Evolutionary conservation across 1,140 invertebrate genomes (phyloP), one percentile per base, ranked within the genome.

Genomic region (Holcopasites calliopsidis): DNA sequence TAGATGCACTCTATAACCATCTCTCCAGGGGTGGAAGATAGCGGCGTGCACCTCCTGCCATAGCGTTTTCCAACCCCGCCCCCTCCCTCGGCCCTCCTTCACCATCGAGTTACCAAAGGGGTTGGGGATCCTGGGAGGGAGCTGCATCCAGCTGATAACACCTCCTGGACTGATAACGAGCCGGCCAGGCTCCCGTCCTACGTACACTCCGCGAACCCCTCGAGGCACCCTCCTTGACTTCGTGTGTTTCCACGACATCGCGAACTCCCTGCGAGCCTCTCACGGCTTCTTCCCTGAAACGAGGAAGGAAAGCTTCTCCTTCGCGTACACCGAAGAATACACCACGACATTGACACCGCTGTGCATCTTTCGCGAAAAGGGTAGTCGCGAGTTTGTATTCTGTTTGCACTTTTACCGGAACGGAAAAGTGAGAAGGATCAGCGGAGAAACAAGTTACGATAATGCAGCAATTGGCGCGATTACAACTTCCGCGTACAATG

Each of bases 1-100:
- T 76, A 87, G 90, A 91, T 91, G 88, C 90, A 90, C 90, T 91
- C 90, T 90, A 90, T 91, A 91, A 86, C 86, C 88, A 90, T 89
- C 88, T 91, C 88, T 91, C 88, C 79, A 88, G 88, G 89, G 89
- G 90, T 89, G 83, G 85, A 83, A 87, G 89, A 90, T 89, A 90
- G 83, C n/a, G n/a, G n/a, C 86, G 86, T 70, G 87, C 87, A 86
- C 88, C 87, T 89, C 88, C 84, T 83, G 85, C 76, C 83, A 55
- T 58, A 72, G 77, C 52, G 68, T 79, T 70, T 60, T 58, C 72
- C 52, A 54, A 62, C 65, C 10, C 57, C 69, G 21, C 52, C 72
- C 71, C 50, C 58, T 44, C 49, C 40, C 55, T 62, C 77, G 38
- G 82, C 80, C 74, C 77, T 82, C 73, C 47, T 40, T 21, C 18